phyloP scores from a whole-genome alignment of 2,797 vertebrate genomes.

The Platalea minor region DNA sequence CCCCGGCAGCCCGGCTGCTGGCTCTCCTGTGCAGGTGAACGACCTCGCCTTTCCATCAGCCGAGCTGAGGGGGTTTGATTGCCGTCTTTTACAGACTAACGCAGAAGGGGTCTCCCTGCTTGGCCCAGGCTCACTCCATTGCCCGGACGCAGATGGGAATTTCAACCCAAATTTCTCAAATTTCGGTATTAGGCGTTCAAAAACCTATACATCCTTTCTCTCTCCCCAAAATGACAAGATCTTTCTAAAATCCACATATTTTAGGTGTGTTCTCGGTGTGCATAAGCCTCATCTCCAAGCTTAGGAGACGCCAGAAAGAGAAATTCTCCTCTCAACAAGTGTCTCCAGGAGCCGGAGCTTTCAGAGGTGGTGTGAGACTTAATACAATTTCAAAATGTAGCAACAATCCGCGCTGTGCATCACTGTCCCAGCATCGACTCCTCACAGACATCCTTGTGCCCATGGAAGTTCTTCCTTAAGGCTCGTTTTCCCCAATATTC shows the following conservation, averaged over 20 bases:
- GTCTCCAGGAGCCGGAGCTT: neutral
- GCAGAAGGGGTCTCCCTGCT: neutral
- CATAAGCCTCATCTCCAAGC: neutral
- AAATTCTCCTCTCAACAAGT: neutral
- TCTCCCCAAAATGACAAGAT: neutral
- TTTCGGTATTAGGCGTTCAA: neutral
- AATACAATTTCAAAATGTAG: neutral
- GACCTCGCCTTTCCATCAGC: neutral
- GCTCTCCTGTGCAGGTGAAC: too few species aligned
- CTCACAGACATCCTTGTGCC: neutral
- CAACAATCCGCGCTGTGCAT: neutral
- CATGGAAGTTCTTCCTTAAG: neutral
- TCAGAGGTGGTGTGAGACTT: fast-evolving
- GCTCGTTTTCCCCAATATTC: neutral
- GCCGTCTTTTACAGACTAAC: neutral
- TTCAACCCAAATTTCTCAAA: neutral
- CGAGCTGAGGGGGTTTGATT: neutral
- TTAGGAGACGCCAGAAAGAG: neutral
- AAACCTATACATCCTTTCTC: neutral
- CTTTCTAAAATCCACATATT: neutral
- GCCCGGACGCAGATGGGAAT: neutral
- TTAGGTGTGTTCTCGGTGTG: neutral
- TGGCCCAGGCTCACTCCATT: neutral
- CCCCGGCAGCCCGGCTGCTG: neutral
- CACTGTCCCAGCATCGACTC: neutral